Evolutionary conservation across 2,888 invertebrate genomes (phyloP).

Genomic region (Hecatera dysodea): DNA sequence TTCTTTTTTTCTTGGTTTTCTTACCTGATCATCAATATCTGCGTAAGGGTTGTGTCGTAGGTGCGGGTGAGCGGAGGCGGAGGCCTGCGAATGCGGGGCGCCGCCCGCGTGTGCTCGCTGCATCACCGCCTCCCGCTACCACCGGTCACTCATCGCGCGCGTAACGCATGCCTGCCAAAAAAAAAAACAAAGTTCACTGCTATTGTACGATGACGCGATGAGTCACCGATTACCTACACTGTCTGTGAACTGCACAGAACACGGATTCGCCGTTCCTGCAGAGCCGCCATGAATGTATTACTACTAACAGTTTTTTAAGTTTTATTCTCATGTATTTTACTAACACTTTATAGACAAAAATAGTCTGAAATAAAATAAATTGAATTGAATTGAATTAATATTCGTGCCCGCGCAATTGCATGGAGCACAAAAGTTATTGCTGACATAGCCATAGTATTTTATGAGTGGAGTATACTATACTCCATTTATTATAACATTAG

Average conservation of each 20-base stretch:
- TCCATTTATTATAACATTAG: no score
- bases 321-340: no score
- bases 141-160: slow-evolving; percentile 83
- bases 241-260: slow-evolving; percentile 3
- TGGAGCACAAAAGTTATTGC: neutral
- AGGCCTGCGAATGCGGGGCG: slow-evolving; percentile 86
- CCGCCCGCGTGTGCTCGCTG: slow-evolving; percentile 89
- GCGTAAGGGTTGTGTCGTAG: slow-evolving; percentile 82
- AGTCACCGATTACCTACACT: slow-evolving; percentile 33
- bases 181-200: slow-evolving; percentile 42
- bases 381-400: no score
- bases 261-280: neutral
- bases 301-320: no score
- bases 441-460: neutral
- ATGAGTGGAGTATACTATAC: neutral
- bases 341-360: no score
- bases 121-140: slow-evolving; percentile 89
- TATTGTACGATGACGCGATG: slow-evolving; percentile 34
- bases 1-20: slow-evolving; percentile 7
- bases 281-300: no score
- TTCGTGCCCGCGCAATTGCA: neutral
- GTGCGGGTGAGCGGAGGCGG: slow-evolving; percentile 79
- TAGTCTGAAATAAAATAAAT: no score
- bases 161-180: slow-evolving; percentile 71
- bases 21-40: slow-evolving; percentile 89